Percentiles rank a stretch among this genome's conserved stretches.
phyloP scores from a whole-genome alignment of 1,140 invertebrate species.

The Stratiolaelaps scimitus region DNA sequence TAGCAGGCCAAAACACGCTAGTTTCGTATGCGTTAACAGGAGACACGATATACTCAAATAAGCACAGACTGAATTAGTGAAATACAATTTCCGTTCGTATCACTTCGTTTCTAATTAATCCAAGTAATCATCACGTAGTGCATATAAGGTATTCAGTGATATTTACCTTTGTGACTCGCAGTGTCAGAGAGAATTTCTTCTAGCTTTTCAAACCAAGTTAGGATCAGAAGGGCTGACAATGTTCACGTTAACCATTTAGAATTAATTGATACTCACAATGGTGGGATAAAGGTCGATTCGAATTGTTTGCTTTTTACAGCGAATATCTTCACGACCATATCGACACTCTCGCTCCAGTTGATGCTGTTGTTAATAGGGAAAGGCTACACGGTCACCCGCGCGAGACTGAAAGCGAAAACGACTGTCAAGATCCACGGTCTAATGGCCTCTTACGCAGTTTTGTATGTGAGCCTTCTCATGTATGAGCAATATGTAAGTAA shows the following conservation, averaged over 20 bases:
- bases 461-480: constrained; percentile 57
- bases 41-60: background rate
- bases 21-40: background rate
- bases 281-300: background rate
- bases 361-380: constrained; percentile 69
- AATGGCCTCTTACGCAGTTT: constrained; percentile 58
- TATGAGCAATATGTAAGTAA: constrained; percentile 56
- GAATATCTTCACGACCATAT: constrained; percentile 12
- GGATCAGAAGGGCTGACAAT: too few relatives aligned
- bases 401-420: constrained; percentile 53
- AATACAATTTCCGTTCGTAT: too few relatives aligned
- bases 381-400: constrained; percentile 77
- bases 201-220: too few relatives aligned
- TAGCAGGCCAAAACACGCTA: too few relatives aligned
- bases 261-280: background rate
- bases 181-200: too few relatives aligned
- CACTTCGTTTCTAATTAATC: too few relatives aligned
- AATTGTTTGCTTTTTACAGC: background rate
- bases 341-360: constrained; percentile 57
- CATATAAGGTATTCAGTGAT: too few relatives aligned
- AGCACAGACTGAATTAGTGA: too few relatives aligned
- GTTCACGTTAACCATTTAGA: too few relatives aligned
- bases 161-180: too few relatives aligned
- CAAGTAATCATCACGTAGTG: too few relatives aligned
- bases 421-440: constrained; percentile 64